Conservation (phyloP, 92 coral and sea anemone species). For the Palythoa grandis region DNA sequence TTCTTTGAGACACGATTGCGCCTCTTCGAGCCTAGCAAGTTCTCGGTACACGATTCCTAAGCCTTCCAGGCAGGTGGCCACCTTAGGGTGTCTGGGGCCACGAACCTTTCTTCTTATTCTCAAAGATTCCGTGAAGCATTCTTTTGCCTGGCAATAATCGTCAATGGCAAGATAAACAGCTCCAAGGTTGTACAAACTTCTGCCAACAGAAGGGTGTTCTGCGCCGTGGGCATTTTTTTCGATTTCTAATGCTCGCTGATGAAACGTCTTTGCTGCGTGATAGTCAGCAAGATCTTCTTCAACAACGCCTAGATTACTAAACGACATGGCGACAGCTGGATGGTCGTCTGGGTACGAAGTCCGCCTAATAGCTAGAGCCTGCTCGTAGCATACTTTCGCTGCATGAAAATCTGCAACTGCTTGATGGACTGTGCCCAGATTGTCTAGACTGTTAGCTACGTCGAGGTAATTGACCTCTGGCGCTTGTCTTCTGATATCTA, state of each 20-base stretch:
- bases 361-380: slow-evolving; percentile 34
- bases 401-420: slow-evolving; percentile 40
- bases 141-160: slow-evolving; percentile 29
- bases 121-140: slow-evolving; percentile 22
- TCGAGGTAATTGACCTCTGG: slow-evolving; percentile 14
- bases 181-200: slow-evolving; percentile 43
- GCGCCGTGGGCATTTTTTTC: neutral
- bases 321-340: slow-evolving; percentile 38
- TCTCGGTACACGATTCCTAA: slow-evolving; percentile 42
- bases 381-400: slow-evolving; percentile 39
- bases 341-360: slow-evolving; percentile 34
- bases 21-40: slow-evolving; percentile 38
- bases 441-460: slow-evolving; percentile 40
- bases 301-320: slow-evolving; percentile 46
- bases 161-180: slow-evolving; percentile 41
- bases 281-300: slow-evolving; percentile 37
- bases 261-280: slow-evolving; percentile 35
- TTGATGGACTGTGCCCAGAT: slow-evolving; percentile 44
- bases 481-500: slow-evolving; percentile 13
- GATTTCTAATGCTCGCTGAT: slow-evolving; percentile 37
- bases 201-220: slow-evolving; percentile 36
- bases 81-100: slow-evolving; percentile 35
- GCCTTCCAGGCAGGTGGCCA: slow-evolving; percentile 35
- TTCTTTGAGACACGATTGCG: slow-evolving; percentile 26
- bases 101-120: slow-evolving; percentile 15